These are phyloP conservation scores for Ptychochromis oligacanthus DNA, from an alignment of 2,113 vertebrate genomes.

Conservation along the genomic window DNA sequence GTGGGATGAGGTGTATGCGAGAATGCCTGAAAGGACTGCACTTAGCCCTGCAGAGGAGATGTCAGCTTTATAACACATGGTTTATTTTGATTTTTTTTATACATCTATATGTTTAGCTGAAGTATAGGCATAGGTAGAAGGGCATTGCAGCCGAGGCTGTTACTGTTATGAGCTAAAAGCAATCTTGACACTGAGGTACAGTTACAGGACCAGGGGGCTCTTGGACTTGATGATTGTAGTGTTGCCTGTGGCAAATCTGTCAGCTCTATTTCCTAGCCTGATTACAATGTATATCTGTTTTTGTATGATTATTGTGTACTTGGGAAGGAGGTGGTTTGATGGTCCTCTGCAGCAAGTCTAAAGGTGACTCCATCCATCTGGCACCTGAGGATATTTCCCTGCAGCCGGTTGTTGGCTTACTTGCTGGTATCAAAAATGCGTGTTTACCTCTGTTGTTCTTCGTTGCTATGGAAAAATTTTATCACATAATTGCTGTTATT, in stretches of 20 bases:
- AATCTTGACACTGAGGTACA: constrained; percentile 6
- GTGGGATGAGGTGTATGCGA: constrained; percentile 49
- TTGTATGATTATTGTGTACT: constrained; percentile 38
- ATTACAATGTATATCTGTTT: constrained; percentile 45
- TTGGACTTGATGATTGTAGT: constrained; percentile 48
- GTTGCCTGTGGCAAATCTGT: constrained; percentile 38
- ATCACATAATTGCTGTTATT: constrained; percentile 69
- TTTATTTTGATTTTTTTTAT: constrained; percentile 48
- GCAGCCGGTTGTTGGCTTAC: constrained; percentile 47
- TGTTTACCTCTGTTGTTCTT: constrained; percentile 68
- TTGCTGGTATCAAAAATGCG: constrained; percentile 41
- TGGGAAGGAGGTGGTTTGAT: constrained; percentile 22
- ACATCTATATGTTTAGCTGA: constrained; percentile 35
- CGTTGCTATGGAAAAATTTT: constrained; percentile 74
- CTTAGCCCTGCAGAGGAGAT: constrained; percentile 37
- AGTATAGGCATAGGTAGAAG: constrained; percentile 17
- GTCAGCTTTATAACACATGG: constrained; percentile 49
- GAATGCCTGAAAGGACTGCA: constrained; percentile 45
- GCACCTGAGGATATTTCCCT: constrained; percentile 59
- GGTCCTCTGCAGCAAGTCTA: neutral
- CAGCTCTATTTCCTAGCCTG: constrained; percentile 19
- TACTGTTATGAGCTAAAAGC: constrained; percentile 26
- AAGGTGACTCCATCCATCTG: constrained; percentile 65
- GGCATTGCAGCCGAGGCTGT: constrained; percentile 11
- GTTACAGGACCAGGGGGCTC: constrained; percentile 29